A percentile compares a stretch with the other conserved stretches of the same genome.
Conservation (phyloP, 2,113 vertebrate species). For the Tapirus terrestris region DNA sequence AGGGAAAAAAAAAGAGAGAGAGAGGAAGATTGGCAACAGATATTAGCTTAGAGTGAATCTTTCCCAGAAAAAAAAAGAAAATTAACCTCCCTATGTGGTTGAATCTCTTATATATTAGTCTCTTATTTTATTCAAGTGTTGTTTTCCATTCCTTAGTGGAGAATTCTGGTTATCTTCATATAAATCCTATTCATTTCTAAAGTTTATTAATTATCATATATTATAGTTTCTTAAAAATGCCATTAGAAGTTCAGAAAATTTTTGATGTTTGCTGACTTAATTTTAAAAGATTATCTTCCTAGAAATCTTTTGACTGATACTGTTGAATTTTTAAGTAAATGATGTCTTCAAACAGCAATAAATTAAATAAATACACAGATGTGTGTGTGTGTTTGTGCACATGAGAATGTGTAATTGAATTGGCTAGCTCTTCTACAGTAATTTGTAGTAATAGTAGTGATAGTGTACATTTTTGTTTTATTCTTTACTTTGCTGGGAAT, state of each 20-base stretch:
- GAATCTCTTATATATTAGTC: background rate
- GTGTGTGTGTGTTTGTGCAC: too few relatives aligned
- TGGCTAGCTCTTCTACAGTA: background rate
- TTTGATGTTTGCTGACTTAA: background rate
- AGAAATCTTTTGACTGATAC: background rate
- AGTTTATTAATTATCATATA: background rate
- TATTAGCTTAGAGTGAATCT: too few relatives aligned
- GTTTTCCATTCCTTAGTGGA: background rate
- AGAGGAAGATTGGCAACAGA: too few relatives aligned
- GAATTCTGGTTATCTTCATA: background rate
- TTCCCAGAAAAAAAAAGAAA: background rate
- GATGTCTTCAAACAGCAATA: background rate
- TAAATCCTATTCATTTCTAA: background rate
- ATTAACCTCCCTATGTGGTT: background rate
- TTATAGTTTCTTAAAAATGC: background rate
- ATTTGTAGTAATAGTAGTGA: background rate
- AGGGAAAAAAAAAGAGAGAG: too few relatives aligned
- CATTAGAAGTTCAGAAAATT: background rate
- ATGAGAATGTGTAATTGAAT: background rate
- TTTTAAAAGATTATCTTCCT: background rate
- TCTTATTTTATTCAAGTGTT: background rate
- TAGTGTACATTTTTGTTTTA: background rate
- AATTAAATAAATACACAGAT: background rate
- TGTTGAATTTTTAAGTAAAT: background rate
- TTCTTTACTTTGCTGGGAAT: background rate